A percentile compares a stretch with the other conserved stretches of the same genome.
Evolutionary conservation across 2,113 vertebrate species (phyloP).

Genomic region (Channa maculata): DNA sequence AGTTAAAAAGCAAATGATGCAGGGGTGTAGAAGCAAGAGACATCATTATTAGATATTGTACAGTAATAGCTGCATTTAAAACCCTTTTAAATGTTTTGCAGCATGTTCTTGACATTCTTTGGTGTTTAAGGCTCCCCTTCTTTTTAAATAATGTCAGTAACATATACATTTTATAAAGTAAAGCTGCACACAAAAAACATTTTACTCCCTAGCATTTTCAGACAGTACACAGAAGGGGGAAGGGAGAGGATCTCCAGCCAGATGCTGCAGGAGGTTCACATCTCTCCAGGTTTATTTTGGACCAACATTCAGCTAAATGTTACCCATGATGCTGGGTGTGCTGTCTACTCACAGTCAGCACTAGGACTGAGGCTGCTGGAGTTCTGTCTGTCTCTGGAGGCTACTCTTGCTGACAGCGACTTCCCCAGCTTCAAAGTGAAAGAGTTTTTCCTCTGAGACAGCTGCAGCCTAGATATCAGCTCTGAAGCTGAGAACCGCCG

Average conservation of each 20-base stretch:
- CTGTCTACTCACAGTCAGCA: constrained; percentile 78
- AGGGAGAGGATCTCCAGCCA: no score
- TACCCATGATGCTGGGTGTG: background rate
- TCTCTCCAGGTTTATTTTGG: background rate
- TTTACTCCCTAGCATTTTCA: no score
- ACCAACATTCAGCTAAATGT: background rate
- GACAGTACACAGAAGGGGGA: no score
- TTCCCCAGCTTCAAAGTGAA: constrained; percentile 89
- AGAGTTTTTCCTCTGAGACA: constrained; percentile 86
- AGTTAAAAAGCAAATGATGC: constrained; percentile 11
- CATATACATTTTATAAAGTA: no score
- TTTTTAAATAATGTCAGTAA: no score
- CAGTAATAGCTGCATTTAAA: no score
- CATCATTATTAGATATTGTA: background rate
- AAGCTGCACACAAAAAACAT: no score
- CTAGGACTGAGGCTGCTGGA: constrained; percentile 70
- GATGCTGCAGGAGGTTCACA: background rate
- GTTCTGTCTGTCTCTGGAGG: constrained; percentile 77
- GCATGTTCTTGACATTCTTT: no score
- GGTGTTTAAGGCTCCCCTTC: no score
- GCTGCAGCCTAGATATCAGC: constrained; percentile 90
- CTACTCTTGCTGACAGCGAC: constrained; percentile 84
- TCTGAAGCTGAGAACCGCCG: constrained; percentile 92
- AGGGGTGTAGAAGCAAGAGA: background rate
- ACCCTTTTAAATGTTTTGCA: no score